phyloP scores from a whole-genome alignment of 2,113 vertebrate genomes.

The Gasterosteus aculeatus region DNA sequence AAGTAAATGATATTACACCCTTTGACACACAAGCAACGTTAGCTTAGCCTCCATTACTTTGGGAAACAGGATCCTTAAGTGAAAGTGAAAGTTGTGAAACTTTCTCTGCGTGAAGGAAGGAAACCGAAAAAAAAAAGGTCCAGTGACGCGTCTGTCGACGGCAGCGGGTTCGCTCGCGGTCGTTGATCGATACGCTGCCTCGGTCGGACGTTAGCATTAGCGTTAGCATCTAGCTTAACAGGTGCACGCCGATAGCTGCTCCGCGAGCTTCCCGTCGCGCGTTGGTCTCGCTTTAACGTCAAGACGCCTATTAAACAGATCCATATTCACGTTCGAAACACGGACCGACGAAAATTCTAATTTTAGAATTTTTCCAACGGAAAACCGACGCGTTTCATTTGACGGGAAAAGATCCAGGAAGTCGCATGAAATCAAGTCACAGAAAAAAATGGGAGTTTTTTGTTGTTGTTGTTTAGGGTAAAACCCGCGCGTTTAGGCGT shows the following conservation, averaged over 20 bases:
- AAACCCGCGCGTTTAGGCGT: fast-evolving
- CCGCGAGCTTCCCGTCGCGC: neutral
- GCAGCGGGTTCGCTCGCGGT: no score
- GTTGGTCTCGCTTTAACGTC: neutral
- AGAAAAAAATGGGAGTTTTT: no score
- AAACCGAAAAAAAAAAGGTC: no score
- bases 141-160: no score
- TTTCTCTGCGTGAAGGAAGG: neutral
- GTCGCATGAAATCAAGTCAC: neutral
- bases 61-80: no score
- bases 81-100: slow-evolving; percentile 37
- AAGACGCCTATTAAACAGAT: neutral
- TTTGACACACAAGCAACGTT: neutral
- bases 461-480: neutral
- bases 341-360: neutral
- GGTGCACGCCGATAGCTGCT: neutral
- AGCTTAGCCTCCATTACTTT: neutral
- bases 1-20: neutral
- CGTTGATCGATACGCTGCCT: no score
- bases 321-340: no score
- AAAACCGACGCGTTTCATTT: neutral
- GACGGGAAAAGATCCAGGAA: slow-evolving; percentile 22
- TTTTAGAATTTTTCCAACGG: neutral
- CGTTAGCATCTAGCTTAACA: slow-evolving; percentile 40
- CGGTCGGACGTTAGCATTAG: slow-evolving; percentile 38